Evolutionary conservation across 1,140 invertebrate genomes (phyloP).

Genomic region (Drosophila varians): DNA sequence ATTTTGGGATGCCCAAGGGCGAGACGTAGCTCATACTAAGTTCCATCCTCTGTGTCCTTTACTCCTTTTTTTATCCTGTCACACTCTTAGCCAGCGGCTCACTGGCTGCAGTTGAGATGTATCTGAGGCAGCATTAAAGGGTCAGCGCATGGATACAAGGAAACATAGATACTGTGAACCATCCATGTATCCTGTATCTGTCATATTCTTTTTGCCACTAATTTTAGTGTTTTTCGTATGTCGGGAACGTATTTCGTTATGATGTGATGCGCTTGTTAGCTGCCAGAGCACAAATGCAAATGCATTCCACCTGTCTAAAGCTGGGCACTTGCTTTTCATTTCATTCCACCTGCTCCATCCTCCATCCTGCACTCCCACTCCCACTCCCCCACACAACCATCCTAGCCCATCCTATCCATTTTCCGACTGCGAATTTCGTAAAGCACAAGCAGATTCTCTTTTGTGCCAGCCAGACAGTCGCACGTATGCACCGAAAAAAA

Average conservation of each 20-base stretch:
- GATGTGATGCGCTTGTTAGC: constrained; percentile 74
- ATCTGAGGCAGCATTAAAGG: constrained; percentile 40
- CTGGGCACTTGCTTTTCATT: constrained; percentile 70
- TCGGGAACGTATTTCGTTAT: constrained; percentile 59
- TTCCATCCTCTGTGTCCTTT: background rate
- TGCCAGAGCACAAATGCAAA: constrained; percentile 59
- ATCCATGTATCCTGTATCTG: constrained; percentile 25
- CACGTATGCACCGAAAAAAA: constrained; percentile 46
- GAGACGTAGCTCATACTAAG: constrained; percentile 4
- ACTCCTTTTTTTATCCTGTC: background rate
- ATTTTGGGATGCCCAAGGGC: constrained; percentile 48
- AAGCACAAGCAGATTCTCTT: constrained; percentile 54
- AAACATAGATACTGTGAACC: constrained; percentile 22
- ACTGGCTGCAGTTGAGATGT: constrained; percentile 14
- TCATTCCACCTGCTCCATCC: constrained; percentile 1
- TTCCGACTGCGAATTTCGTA: constrained; percentile 33
- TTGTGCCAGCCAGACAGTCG: constrained; percentile 57
- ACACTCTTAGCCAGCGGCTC: constrained; percentile 16
- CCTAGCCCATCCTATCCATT: constrained; percentile 2
- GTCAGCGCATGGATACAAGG: constrained; percentile 25
- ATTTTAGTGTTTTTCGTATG: constrained; percentile 49
- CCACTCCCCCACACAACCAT: constrained; percentile 2
- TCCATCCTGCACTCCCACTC: background rate
- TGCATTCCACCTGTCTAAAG: constrained; percentile 69
- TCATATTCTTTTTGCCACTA: constrained; percentile 26